Evolutionary conservation across 1,140 invertebrate genomes (phyloP), one percentile per base, ranked within the genome.

Genomic region (Manduca sexta): DNA sequence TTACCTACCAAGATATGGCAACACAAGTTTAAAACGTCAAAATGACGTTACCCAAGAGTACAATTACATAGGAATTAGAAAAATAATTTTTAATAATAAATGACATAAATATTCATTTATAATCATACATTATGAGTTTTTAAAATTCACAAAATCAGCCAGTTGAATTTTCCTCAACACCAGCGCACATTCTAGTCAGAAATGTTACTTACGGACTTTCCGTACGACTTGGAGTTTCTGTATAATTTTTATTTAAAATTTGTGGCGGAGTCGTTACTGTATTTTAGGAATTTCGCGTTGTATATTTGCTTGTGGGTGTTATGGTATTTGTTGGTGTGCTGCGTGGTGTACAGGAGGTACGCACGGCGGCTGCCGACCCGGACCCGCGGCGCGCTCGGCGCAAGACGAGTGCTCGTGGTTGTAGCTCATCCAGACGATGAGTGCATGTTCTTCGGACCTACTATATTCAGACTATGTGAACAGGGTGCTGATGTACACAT

Each of bases 391-490:
- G 73, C 78, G 38, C 74, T 74, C 15, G 80, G 72, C 15, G 73
- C 87, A 16, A 84, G 84, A 54, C 82, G 93, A 62, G 89, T 97
- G 30, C 78, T 98, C 12, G 74, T 99, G 29, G 90, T 98, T 0
- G 95, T 90, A 10, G 96, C 97, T 15, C 98, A 99, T 89, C 98
- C 98, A 6, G 97, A 98, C 84, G 96, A 97, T 74, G 97, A 99
- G 79, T 96, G 95, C 56, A 99, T 99, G 97, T 99, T 99, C 81
- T 99, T 99, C 81, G 95, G 95, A 0, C 98, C 97, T 5, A 91
- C 95, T 14, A 91, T 99, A 50, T 88, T 95, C 52, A 90, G 88
- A 74, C 88, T 92, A 30, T 90, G 88, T 63, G 87, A 90, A 26
- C 88, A 87, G 56, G 88, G 84, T 60, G 91, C 85, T 62, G 86